Evolutionary conservation across 1,140 invertebrate genomes (phyloP).

Genomic region (Drosophila novamexicana): DNA sequence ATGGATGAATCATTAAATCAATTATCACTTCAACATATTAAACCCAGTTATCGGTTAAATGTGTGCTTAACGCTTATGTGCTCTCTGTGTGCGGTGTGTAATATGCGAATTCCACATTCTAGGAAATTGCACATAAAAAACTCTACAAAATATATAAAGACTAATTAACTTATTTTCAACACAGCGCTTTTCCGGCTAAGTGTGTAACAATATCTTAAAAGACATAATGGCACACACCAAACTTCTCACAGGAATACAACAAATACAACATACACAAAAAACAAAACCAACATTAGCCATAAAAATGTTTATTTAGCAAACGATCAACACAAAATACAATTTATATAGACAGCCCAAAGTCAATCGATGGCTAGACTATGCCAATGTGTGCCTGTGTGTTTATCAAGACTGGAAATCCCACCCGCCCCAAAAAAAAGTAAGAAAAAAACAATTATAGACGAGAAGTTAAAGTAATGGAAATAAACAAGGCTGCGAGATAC

Average conservation of each 20-base stretch:
- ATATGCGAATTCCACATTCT: not conserved
- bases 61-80: not conserved
- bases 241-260: conserved; percentile 20
- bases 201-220: conserved; percentile 7
- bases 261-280: conserved; percentile 20
- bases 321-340: conserved; percentile 77
- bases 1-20: no score
- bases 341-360: conserved; percentile 79
- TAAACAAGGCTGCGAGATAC: not conserved
- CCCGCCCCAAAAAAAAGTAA: conserved; percentile 14
- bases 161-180: not conserved
- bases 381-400: conserved; percentile 37
- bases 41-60: not conserved
- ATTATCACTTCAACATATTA: no score
- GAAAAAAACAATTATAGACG: not conserved
- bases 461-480: not conserved
- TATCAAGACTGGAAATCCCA: conserved; percentile 58
- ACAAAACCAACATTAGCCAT: conserved; percentile 32
- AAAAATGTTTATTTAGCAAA: conserved; percentile 81
- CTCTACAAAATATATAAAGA: not conserved
- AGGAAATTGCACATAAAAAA: not conserved
- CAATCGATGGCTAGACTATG: conserved; percentile 54
- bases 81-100: no score
- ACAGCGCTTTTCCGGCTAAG: not conserved
- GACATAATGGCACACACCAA: conserved; percentile 31